phyloP scores from a whole-genome alignment of 2,113 vertebrate species.

The Tupaia tana region DNA sequence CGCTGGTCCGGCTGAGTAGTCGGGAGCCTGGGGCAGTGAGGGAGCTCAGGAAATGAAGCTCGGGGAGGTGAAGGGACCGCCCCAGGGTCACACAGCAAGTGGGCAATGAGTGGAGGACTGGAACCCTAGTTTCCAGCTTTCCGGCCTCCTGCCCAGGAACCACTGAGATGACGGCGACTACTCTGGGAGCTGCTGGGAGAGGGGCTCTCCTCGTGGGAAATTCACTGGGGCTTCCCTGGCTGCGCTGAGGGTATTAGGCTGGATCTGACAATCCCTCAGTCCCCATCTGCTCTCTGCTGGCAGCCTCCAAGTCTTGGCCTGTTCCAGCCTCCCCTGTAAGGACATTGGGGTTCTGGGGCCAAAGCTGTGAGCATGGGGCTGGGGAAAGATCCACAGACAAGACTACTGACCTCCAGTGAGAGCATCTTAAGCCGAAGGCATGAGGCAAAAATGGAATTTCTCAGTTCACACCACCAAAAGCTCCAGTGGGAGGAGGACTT shows the following conservation, averaged over 20 bases:
- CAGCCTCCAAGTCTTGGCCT: not conserved
- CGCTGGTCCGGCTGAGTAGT: not conserved
- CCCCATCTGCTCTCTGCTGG: not conserved
- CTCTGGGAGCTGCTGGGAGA: not conserved
- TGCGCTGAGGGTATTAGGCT: not conserved
- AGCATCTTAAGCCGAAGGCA: not conserved
- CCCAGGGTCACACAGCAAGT: not conserved
- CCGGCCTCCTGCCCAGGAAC: not conserved
- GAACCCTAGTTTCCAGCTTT: not conserved
- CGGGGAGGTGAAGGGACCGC: not conserved
- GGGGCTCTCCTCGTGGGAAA: not conserved
- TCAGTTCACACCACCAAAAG: not conserved
- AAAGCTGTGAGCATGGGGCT: not conserved
- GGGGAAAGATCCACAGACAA: not conserved
- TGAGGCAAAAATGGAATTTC: not conserved
- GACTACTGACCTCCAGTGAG: not conserved
- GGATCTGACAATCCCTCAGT: not conserved
- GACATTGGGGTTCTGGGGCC: not conserved
- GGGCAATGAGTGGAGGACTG: not conserved
- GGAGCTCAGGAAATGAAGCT: not conserved
- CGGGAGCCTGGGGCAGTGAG: not conserved
- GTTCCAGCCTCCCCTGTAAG: not conserved
- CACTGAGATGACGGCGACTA: not conserved
- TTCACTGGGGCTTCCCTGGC: not conserved
- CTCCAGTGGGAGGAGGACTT: not conserved